Base-by-base conservation (phyloP, 2,888 invertebrate genomes). In the Galerucella calmariensis region DNA sequence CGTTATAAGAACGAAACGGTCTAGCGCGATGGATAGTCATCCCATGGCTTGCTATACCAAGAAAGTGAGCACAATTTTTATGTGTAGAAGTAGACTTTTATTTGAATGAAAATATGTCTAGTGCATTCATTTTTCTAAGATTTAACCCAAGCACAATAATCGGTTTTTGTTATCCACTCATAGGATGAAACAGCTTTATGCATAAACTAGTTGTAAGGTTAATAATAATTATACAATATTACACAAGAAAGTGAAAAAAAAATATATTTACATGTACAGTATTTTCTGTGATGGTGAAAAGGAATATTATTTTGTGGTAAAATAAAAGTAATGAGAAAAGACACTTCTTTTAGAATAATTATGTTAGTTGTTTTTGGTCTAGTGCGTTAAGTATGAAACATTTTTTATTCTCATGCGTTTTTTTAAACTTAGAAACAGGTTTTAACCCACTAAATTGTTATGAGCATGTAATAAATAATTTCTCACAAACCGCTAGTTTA, bases 121-220 rank as follows among this genome's bases (percentile, higher is more conserved):
- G 56, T 56, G 56, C 9, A 20, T 56, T 14, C 51, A 51, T 6
- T 6, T 9, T 16, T 9, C 2, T 6, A 53, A n/a, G 14, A 53
- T n/a, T 14, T 53, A 14, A 61, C 61, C 61, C 61, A 61, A 61
- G 61, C 61, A 62, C n/a, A 14, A 62, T 41, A n/a, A 16, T 16
- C 9, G 20, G 10, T 56, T 56, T 48, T 56, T 56, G 12, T 72
- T 44, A 61, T 48, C 20, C 61, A 72, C 70, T 75, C 75, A 75
- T 73, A 70, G 12, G 58, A 48, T 63, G 73, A 75, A 69, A 62
- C 73, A 75, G 75, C 51, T 63, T 73, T 73, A 63, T 24, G 48
- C 62, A 67, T 67, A 82, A 79, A 83, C 78, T 79, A 78, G 74
- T 75, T 72, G 67, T 70, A 72, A 77, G 78, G 78, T 79, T 79